Base-by-base conservation (phyloP, 1,140 invertebrate genomes). In the Saxidomus purpurata region DNA sequence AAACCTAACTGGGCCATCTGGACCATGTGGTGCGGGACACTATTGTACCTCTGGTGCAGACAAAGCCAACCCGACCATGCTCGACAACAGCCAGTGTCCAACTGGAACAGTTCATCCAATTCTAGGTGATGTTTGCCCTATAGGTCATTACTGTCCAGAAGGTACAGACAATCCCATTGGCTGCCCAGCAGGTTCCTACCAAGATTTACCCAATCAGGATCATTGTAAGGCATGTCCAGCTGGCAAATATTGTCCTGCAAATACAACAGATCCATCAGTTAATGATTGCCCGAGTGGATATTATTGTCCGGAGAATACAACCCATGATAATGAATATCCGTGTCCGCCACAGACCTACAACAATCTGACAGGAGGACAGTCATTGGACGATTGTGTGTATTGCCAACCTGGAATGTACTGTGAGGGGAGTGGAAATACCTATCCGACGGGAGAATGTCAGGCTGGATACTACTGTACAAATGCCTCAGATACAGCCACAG, bases 381-480 rank as follows among this genome's bases (percentile, higher is more conserved):
- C 87, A 69, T 40, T 93, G 13, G 59, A 28, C 17, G 87, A 90
- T n/a, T 95, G 94, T 81, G 52, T 90, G 34, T 85, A 90, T 0
- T 95, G 94, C 87, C 89, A 87, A 52, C 92, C 92, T n/a, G 94
- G 94, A 34, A 94, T 90, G 86, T 95, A 94, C 88, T 95, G 95
- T 83, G 89, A 91, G 55, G 95, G 95, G 34, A 76, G 79, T 40
- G 94, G 94, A 22, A 95, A 94, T 88, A 83, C 90, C n/a, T 71
- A 67, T n/a, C 94, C 94, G 0, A 94, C 94, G 31, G 93, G 90
- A 43, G 92, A 93, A 59, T 95, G 94, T 71, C 90, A 88, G 25
- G 92, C 92, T 13, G 95, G 95, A 28, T 95, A 93, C 94, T 95
- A 94, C 89, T 95, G 95, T 88, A 92, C 89, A 9, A 93, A 94